phyloP scores from a whole-genome alignment of 2,888 invertebrate genomes.

The Drosophila nr. medialis region DNA sequence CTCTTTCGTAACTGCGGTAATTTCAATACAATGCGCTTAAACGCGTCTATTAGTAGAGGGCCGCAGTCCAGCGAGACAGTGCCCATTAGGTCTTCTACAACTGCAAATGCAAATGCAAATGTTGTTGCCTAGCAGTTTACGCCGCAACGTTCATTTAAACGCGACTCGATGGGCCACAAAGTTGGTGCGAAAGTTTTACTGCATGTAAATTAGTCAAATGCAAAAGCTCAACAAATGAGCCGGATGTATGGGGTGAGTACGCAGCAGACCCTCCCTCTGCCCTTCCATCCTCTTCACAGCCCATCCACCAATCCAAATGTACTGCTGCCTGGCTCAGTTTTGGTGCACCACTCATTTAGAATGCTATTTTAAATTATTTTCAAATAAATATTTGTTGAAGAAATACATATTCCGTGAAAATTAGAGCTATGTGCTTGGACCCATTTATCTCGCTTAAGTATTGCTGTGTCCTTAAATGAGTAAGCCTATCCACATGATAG shows the following conservation, averaged over 20 bases:
- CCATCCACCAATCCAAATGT: not conserved
- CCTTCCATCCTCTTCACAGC: not conserved
- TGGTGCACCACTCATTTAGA: not conserved
- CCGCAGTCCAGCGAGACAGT: not conserved
- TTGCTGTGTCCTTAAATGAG: not conserved
- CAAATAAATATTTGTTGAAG: not conserved
- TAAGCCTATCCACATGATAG: not conserved
- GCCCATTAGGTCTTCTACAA: conserved; percentile 3
- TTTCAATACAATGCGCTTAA: conserved; percentile 55
- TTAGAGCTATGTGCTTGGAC: not conserved
- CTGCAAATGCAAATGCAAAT: conserved; percentile 17
- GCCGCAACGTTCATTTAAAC: conserved; percentile 57
- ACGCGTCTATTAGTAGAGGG: conserved; percentile 29
- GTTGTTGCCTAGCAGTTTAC: conserved; percentile 46
- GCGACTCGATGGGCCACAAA: conserved; percentile 37
- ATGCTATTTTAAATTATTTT: not conserved
- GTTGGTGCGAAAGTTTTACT: conserved; percentile 38
- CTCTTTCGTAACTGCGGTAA: conserved; percentile 24
- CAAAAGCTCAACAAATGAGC: conserved; percentile 46
- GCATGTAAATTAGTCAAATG: conserved; percentile 45
- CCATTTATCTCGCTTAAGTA: not conserved
- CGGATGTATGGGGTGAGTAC: not conserved
- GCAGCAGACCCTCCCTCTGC: too few relatives aligned
- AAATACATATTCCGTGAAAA: not conserved
- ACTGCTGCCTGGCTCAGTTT: not conserved